A percentile compares a stretch with the other conserved stretches of the same genome.
Conservation (phyloP, 2,888 invertebrate genomes). For the Cryptus armator region DNA sequence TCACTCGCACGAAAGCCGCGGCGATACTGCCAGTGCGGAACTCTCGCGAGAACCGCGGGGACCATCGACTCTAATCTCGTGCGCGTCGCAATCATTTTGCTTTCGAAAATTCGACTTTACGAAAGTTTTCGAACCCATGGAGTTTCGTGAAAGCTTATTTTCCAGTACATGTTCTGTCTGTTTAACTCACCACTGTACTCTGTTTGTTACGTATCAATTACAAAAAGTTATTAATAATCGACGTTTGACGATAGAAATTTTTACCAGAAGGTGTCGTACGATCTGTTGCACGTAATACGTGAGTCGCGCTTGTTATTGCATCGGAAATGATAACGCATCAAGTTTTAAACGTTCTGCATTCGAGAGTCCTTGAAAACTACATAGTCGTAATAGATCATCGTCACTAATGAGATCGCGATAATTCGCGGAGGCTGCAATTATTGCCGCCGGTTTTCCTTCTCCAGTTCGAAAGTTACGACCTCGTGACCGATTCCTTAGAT, state of each 20-base stretch:
- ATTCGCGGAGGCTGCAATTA: background rate
- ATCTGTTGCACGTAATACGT: slow-evolving; percentile 19
- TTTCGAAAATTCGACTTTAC: background rate
- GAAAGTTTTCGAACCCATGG: background rate
- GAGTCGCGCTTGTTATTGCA: slow-evolving; percentile 18
- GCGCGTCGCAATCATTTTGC: slow-evolving; percentile 26
- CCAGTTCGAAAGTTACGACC: too few species aligned
- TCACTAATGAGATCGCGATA: background rate
- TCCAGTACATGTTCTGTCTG: background rate
- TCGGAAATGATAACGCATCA: background rate
- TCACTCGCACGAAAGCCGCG: slow-evolving; percentile 56
- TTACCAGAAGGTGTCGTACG: slow-evolving; percentile 50
- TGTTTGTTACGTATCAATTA: background rate
- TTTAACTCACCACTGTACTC: background rate
- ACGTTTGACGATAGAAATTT: slow-evolving; percentile 6
- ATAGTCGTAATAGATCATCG: background rate
- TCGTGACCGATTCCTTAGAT: too few species aligned
- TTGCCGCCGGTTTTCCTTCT: too few species aligned
- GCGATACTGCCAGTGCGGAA: slow-evolving; percentile 49
- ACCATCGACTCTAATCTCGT: slow-evolving; percentile 11
- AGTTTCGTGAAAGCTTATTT: background rate
- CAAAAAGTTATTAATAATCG: slow-evolving; percentile 43
- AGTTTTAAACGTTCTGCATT: background rate
- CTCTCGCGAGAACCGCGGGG: slow-evolving; percentile 10
- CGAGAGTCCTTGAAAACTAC: background rate